These are phyloP conservation scores for Callyntrura guangdongensis DNA, from an alignment of 2,888 invertebrate genomes.

Conservation along the genomic window DNA sequence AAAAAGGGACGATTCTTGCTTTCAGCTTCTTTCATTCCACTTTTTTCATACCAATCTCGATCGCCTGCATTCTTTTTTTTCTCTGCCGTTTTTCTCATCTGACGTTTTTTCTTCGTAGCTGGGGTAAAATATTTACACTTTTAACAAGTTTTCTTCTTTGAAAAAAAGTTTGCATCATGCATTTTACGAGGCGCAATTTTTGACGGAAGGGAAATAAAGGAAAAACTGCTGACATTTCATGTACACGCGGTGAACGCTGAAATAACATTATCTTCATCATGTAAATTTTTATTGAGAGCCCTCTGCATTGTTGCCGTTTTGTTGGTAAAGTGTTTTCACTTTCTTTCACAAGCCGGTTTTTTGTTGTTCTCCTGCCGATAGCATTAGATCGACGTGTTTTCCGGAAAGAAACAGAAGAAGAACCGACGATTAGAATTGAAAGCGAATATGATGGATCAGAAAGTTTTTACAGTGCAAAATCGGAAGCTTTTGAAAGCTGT, in stretches of 20 bases:
- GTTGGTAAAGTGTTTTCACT: neutral
- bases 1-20: neutral
- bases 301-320: neutral
- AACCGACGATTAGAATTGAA: neutral
- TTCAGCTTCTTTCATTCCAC: neutral
- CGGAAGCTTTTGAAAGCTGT: neutral
- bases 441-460: slow-evolving; percentile 4
- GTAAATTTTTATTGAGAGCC: neutral
- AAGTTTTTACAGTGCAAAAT: neutral
- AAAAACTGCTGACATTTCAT: neutral
- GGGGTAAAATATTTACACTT: slow-evolving; percentile 12
- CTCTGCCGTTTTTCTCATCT: neutral
- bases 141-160: slow-evolving; percentile 13
- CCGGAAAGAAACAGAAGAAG: neutral
- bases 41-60: neutral
- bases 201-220: slow-evolving; percentile 26
- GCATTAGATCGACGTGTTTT: neutral
- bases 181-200: slow-evolving; percentile 11
- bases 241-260: neutral
- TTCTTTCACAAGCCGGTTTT: neutral
- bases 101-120: neutral
- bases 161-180: neutral
- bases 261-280: neutral
- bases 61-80: neutral
- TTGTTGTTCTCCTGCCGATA: neutral